Evolutionary conservation across 2,888 invertebrate species (phyloP), one percentile per base, ranked within the genome.

Genomic region (Standfussiana lucernea): DNA sequence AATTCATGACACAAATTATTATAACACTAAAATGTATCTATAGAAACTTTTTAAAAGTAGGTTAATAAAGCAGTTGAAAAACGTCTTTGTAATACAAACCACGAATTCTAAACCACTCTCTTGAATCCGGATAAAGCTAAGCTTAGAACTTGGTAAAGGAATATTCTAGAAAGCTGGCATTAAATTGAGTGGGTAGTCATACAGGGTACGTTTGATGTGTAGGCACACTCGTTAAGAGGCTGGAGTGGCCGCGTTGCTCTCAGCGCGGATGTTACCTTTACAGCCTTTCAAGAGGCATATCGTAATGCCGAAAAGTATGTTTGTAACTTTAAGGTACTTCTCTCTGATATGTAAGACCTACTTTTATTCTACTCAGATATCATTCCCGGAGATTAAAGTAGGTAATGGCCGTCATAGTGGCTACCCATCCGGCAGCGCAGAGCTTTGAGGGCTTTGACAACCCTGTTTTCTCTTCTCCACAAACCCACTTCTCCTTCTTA

Each of bases 131-230:
- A 82, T 75, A 75, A 78, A 75, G 37, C 45, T 37, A 47, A 64
- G 45, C 75, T 53, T 53, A 64, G 77, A 79, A 80, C 79, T 70
- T 83, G 53, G 32, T 53, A 67, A 66, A 83, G 65, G 83, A 75
- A 81, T 82, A 53, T 75, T 66, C 79, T 70, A 83, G 79, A 80
- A 78, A 56, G 61, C 73, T 56, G 40, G 53, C 50, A 78, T 81
- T 82, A 82, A 64, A 65, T 64, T 64, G 64, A 84, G 67, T 72
- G 56, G 21, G 72, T 64, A 68, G 40, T 42, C 35, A 15, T 47
- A 82, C 37, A 37, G 13, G 53, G 59, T 11, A 21, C 56, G 71
- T 81, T 64, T 79, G 67, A 81, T 83, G 84, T 79, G 68, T 59
- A 62, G 47, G 45, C 53, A 66, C n/a, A 18, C 50, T 81, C 50